Evolutionary conservation across 1,140 invertebrate genomes (phyloP).

Genomic region (Heliconius nattereri): DNA sequence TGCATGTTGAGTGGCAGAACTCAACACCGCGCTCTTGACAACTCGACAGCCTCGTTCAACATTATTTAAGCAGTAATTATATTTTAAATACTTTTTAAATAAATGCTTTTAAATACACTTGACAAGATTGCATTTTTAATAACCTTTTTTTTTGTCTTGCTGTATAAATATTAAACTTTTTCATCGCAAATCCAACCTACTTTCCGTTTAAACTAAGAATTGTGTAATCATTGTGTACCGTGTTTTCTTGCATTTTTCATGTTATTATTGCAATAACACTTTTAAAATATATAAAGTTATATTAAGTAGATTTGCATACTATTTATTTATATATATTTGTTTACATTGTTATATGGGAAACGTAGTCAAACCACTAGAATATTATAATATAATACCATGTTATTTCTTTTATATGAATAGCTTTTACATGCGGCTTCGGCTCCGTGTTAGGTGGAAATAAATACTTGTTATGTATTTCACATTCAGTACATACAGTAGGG

Average conservation of each 20-base stretch:
- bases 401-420: background rate
- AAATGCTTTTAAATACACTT: background rate
- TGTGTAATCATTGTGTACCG: background rate
- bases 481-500: no score
- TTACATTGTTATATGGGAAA: no score
- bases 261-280: no score
- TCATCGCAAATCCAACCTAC: background rate
- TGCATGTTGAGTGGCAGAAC: background rate
- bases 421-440: background rate
- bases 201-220: background rate
- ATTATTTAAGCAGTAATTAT: no score
- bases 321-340: no score
- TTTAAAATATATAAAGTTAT: no score
- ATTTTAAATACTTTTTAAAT: no score
- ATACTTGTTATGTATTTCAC: no score
- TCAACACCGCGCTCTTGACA: background rate
- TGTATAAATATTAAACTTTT: constrained; percentile 7
- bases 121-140: background rate
- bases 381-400: no score
- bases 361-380: no score
- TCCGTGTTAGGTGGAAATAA: no score
- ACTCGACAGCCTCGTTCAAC: background rate
- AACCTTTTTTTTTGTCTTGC: background rate
- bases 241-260: background rate
- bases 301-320: no score